These are phyloP conservation scores for Stramonita haemastoma DNA, from an alignment of 2,888 invertebrate genomes.

Conservation along the genomic window DNA sequence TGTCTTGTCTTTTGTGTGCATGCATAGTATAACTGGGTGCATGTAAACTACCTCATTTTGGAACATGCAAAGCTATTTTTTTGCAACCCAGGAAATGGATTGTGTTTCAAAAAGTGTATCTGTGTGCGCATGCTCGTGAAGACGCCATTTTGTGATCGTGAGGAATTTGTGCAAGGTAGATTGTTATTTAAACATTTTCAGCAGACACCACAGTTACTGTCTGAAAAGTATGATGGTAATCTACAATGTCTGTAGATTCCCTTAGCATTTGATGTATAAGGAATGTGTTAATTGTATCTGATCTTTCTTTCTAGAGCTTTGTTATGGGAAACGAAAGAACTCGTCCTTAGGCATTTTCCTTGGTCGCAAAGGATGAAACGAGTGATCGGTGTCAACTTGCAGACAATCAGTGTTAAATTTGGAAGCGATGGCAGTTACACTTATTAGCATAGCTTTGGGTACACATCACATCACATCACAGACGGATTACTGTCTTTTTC, in stretches of 20 bases:
- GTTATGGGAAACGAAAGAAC: slow-evolving; percentile 3
- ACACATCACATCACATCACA: no score
- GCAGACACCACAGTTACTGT: background rate
- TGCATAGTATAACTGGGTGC: background rate
- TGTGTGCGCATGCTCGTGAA: slow-evolving; percentile 48
- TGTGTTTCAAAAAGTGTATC: slow-evolving; percentile 26
- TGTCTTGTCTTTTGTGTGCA: background rate
- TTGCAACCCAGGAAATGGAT: slow-evolving; percentile 37
- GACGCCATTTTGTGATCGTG: slow-evolving; percentile 49
- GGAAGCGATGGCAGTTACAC: background rate
- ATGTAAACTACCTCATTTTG: background rate
- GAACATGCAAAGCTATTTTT: background rate
- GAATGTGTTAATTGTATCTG: background rate
- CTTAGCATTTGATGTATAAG: background rate
- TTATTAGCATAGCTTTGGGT: background rate
- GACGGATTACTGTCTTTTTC: no score
- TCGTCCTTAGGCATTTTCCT: slow-evolving; percentile 22
- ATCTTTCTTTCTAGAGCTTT: background rate
- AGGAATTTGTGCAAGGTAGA: slow-evolving; percentile 43
- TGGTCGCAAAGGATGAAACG: background rate
- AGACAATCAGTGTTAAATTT: slow-evolving; percentile 32
- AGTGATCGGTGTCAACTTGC: slow-evolving; percentile 35
- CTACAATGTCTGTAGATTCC: background rate
- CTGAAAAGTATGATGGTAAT: background rate
- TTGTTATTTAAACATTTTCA: slow-evolving; percentile 26